These are phyloP conservation scores for Dysmachus trigonus DNA, from an alignment of 2,888 invertebrate species.

Conservation along the genomic window DNA sequence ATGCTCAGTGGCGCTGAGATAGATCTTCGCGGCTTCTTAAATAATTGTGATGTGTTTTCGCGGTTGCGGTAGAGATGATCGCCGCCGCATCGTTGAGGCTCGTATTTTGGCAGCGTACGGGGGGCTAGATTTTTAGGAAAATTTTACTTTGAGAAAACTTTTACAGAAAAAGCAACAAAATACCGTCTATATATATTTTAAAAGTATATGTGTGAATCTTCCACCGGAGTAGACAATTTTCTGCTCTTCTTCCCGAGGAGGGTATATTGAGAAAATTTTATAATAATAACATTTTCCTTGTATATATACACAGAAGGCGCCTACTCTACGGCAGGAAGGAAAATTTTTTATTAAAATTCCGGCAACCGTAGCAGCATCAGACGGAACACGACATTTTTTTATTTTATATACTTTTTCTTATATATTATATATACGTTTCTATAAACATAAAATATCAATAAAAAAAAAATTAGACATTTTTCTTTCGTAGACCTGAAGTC, in stretches of 20 bases:
- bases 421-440: not conserved
- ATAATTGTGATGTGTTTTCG: not conserved
- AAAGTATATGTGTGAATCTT: not conserved
- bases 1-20: not conserved
- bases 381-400: not conserved
- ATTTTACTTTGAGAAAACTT: not conserved
- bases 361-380: not conserved
- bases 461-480: not conserved
- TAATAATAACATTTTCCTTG: not conserved
- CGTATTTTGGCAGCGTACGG: not conserved
- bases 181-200: not conserved
- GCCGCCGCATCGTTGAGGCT: not conserved
- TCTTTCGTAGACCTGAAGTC: not conserved
- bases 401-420: not conserved
- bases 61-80: not conserved
- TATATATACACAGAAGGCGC: not conserved
- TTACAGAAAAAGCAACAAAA: not conserved
- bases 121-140: not conserved
- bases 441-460: not conserved
- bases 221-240: not conserved
- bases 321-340: not conserved
- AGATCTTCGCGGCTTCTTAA: not conserved
- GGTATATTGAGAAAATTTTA: not conserved
- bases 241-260: not conserved
- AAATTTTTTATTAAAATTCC: not conserved